Evolutionary conservation across 1,140 invertebrate genomes (phyloP), one percentile per base, ranked within the genome.

Genomic region (Micrasema longulum): DNA sequence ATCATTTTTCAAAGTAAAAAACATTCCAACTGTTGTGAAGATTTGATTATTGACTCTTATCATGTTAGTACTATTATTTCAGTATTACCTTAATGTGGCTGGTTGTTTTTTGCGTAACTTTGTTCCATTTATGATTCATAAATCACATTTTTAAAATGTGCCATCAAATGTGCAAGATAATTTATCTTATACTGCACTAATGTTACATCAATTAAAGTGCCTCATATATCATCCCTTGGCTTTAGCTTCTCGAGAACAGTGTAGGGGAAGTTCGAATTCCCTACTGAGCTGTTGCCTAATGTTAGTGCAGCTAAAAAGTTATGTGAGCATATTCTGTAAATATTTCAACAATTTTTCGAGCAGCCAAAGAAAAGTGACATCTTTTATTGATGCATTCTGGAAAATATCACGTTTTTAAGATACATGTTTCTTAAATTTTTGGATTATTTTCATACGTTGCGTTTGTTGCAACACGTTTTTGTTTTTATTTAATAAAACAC

Each of bases 181-280:
- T 31, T 31, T 7, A 31, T 31, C 26, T 31, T 31, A 31, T 31
- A 14, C 31, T 48, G 65, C 36, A 22, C 9, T 68, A 16, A 36
- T 11, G 50, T 16, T 50, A 43, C 65, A 68, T 68, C 65, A 68
- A 68, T 68, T 68, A 68, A 68, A 68, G 65, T 57, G 48, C 41
- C 38, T 68, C 65, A 26, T 68, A 68, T 57, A 53, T 68, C 65
- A 68, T 45, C 52, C 65, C 52, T 36, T 52, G 36, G 47, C 23
- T 31, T 23, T 14, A 48, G 45, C 22, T n/a, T n/a, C n/a, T 23
- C n/a, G 41, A 23, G 62, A 2, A 31, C 26, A 31, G 26, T 2
- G 26, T 14, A n/a, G 43, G 16, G 43, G n/a, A 16, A 47, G 48
- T 18, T 68, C n/a, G n/a, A 38, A 14, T 50, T 36, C 63, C 45